Base-by-base conservation (phyloP, 2,888 invertebrate species). In the Hypercompe scribonia region DNA sequence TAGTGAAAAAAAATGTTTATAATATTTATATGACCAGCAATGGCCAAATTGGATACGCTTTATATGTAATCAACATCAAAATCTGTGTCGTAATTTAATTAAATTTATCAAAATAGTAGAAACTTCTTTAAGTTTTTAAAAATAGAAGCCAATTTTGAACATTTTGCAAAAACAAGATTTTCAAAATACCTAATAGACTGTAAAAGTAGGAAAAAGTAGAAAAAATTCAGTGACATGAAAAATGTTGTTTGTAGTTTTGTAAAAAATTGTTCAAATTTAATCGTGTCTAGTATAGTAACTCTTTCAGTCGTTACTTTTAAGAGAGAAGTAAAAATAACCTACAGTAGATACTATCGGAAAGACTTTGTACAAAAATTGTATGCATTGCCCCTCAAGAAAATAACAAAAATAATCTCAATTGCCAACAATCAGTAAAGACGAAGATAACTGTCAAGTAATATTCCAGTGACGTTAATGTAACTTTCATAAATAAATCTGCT, bases 1-100 rank as follows among this genome's bases (percentile, higher is more conserved):
- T 98, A 89, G 65, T 78, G 65, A 54, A 63, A 66, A 63, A 58
- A 68, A 46, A 54, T 24, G 50, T 42, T 31, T 34, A 7, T 5
- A 3, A 50, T 50, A 18, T 5, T 42, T 42, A 15, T 42, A 42
- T 18, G 42, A 3, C 42, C 18, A 18, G 18, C 15, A 18, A 21
- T 2, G 46, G n/a, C n/a, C 39, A 39, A 39, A 39, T 39, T 10
- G 39, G 39, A 39, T 1, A 39, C 10, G 10, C 11, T 39, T 39
- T 39, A 36, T 3, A 36, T 36, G 36, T 39, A 39, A 39, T 8
- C 39, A 39, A 39, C 36, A 5, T 36, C 36, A 36, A 5, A 36
- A 5, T 36, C 8, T 36, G 3, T 36, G 3, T 3, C 8, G 36
- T 36, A 36, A 5, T 3, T 36, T 36, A 3, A 36, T n/a, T n/a